Evolutionary conservation across 2,113 vertebrate genomes (phyloP), one percentile per base, ranked within the genome.

Genomic region (Typhlomys cinereus): DNA sequence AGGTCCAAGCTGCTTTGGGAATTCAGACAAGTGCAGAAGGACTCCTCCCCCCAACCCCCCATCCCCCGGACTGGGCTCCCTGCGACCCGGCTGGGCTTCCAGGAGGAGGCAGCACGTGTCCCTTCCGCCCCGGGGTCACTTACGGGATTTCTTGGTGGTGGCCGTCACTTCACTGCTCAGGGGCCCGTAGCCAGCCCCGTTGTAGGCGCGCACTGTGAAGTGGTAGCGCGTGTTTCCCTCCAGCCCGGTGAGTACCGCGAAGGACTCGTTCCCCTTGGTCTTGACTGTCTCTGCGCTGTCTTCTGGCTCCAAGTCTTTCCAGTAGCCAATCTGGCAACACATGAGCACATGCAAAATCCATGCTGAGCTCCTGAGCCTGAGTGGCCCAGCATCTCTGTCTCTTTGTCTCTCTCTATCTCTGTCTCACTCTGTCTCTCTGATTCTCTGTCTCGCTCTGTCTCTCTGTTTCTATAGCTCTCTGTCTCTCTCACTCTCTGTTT

Each of bases 101-200:
- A 69, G 74, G 78, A 74, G 21, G n/a, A 6, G 85, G 36, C 85
- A 25, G 44, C 57, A 95, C 67, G 44, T 93, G 88, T 66, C 79
- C 41, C n/a, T 61, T 85, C 61, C 74, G 27, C 70, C 94, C 39
- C 54, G 54, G 66, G 93, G 71, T 92, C 88, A 98, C 98, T 99
- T 98, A 99, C 99, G 99, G 75, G 98, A 98, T 96, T 99, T 99
- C 97, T 99, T 99, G 95, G 99, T 99, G 85, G 95, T 97, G 85
- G 97, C 98, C 39, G 94, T 98, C 92, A 99, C 98, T 88, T 98
- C 94, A 2, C 95, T 44, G 89, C 99, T 99, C 48, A 98, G 96
- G 82, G 99, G 99, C 92, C 99, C 99, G 61, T 99, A 99, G 57
- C 99, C 99, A 29, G 99, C 99, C 94, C 98, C 98, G 31, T 99